Evolutionary conservation across 1,140 invertebrate genomes (phyloP), one percentile per base, ranked within the genome.

Genomic region (Linepithema humile): DNA sequence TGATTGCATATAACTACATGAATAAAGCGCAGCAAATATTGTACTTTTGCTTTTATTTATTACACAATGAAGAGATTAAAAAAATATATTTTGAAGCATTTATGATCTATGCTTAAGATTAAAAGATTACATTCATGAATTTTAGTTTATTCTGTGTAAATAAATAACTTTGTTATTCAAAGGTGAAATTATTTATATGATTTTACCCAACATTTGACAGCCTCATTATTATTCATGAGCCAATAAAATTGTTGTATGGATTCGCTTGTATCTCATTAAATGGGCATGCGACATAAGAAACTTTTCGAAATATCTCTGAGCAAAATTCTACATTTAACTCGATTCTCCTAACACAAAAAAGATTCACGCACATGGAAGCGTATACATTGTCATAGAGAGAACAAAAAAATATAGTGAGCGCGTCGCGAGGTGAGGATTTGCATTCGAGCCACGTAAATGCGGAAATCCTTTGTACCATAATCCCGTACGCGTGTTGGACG

Each of bases 401-500:
- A 35, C 67, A 67, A 78, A 64, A 70, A 80, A 73, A 70, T 85
- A 60, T 60, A 85, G 70, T 29, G 57, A 88, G 40, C 82, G 69
- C 72, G 82, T 78, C 57, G 64, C 20, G 53, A 40, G 48, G 65
- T 62, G 80, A 83, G 83, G 85, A 90, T 91, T 92, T 91, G 85
- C 89, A 92, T 91, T 92, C 89, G 84, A 62, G 50, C 86, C 89
- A 90, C 89, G 91, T 90, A 91, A 91, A 91, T 85, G 87, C 77
- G 84, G 86, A 84, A 90, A 90, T 90, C 88, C 91, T 92, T 92
- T 91, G 90, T 91, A 90, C 87, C 85, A 87, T 91, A 90, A 90
- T 90, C 83, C 86, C 67, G 82, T 78, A 72, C 75, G 84, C 85
- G 74, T 53, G 67, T 53, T 75, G 75, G 65, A 77, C 69, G 72